These are phyloP conservation scores for Taphrorychus bicolor DNA, from an alignment of 2,888 invertebrate species.

Conservation along the genomic window DNA sequence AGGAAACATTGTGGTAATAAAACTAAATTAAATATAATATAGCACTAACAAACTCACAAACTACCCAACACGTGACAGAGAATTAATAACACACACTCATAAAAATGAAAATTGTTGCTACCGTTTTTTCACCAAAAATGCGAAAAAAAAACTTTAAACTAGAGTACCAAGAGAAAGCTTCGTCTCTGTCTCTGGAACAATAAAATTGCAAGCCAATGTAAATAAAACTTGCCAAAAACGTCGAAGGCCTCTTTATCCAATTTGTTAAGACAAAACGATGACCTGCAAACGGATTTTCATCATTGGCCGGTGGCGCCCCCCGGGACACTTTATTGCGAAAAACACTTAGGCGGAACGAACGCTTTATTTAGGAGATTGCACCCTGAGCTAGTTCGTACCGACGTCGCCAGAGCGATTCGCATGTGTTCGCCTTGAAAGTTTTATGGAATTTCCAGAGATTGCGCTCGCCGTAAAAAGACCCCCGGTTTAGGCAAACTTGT, in stretches of 20 bases:
- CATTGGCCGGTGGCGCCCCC: constrained; percentile 44
- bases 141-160: too few species aligned
- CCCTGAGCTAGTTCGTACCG: constrained; percentile 51
- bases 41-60: too few species aligned
- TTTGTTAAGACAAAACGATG: constrained; percentile 37
- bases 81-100: too few species aligned
- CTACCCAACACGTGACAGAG: too few species aligned
- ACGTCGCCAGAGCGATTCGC: constrained; percentile 25
- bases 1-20: too few species aligned
- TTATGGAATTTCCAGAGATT: constrained; percentile 43
- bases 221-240: neutral
- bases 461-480: constrained; percentile 35
- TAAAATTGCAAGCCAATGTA: too few species aligned
- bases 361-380: constrained; percentile 55
- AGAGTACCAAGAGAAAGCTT: constrained; percentile 3
- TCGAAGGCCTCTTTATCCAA: constrained; percentile 34
- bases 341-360: constrained; percentile 54
- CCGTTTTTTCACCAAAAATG: too few species aligned
- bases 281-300: constrained; percentile 21
- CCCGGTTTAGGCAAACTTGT: neutral
- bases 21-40: too few species aligned
- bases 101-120: too few species aligned
- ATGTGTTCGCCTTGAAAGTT: constrained; percentile 43
- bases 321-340: constrained; percentile 54
- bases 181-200: too few species aligned